A percentile compares a stretch with the other conserved stretches of the same genome.
Evolutionary conservation across 2,797 vertebrate species (phyloP).

Genomic region (Ispidina lecontei): DNA sequence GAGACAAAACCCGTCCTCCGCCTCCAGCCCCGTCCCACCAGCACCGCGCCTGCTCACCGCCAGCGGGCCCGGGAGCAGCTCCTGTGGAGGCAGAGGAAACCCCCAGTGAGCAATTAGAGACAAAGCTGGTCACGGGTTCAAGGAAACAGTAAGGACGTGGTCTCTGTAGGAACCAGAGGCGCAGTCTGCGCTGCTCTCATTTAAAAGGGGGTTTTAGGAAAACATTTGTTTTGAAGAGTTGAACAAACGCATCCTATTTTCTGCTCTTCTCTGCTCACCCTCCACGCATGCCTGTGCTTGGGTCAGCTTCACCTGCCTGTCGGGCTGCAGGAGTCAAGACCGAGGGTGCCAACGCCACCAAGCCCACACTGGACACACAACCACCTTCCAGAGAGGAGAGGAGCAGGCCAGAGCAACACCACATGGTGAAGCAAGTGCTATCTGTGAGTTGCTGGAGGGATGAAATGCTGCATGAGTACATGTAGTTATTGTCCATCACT

Average conservation of each 20-base stretch:
- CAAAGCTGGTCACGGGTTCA: background rate
- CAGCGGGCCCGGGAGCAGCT: background rate
- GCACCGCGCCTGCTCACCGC: rapidly evolving
- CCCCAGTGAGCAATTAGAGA: constrained; percentile 25
- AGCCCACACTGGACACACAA: rapidly evolving
- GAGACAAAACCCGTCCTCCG: rapidly evolving
- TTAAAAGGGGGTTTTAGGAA: background rate
- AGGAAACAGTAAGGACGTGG: constrained; percentile 4
- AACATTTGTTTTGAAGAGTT: constrained; percentile 28
- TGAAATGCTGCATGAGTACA: background rate
- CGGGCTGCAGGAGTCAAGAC: rapidly evolving
- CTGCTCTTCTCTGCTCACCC: background rate
- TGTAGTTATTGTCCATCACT: background rate
- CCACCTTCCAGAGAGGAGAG: background rate
- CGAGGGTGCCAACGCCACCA: background rate
- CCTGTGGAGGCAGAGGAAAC: background rate
- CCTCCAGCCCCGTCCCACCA: background rate
- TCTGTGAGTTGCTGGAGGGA: background rate
- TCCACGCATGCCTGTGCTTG: rapidly evolving
- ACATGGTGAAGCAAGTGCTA: background rate
- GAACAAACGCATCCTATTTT: background rate
- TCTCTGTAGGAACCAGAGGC: constrained; percentile 3
- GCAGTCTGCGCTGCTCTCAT: background rate
- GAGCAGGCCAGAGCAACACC: background rate
- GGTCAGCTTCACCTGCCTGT: background rate